Conservation (phyloP, 1,140 invertebrate genomes). For the Trissolcus basalis region DNA sequence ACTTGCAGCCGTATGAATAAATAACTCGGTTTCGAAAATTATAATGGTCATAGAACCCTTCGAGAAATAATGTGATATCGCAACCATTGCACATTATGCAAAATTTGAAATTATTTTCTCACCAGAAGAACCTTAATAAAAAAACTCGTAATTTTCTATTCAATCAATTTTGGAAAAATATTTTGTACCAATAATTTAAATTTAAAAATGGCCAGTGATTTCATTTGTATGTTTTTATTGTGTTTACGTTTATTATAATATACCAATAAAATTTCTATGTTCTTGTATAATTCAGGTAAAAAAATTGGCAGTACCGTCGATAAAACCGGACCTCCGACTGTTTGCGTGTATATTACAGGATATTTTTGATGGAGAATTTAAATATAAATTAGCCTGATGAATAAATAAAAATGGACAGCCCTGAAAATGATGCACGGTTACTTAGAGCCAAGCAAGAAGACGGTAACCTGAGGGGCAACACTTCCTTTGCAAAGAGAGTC, state of each 20-base stretch:
- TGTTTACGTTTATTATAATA: too few relatives aligned
- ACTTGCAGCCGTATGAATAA: slow-evolving; percentile 25
- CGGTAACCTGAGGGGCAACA: slow-evolving; percentile 44
- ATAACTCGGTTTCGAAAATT: slow-evolving; percentile 32
- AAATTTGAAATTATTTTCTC: slow-evolving; percentile 7
- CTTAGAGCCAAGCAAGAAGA: slow-evolving; percentile 33
- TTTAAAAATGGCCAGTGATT: too few relatives aligned
- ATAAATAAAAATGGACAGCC: slow-evolving; percentile 32
- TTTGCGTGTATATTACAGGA: not conserved
- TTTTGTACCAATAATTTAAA: too few relatives aligned
- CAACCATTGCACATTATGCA: slow-evolving; percentile 15
- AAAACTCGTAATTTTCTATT: too few relatives aligned
- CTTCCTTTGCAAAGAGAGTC: slow-evolving; percentile 31
- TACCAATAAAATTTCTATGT: too few relatives aligned
- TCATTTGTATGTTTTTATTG: too few relatives aligned
- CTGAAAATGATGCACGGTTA: slow-evolving; percentile 46
- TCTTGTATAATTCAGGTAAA: not conserved
- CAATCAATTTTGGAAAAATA: too few relatives aligned
- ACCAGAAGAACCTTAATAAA: too few relatives aligned
- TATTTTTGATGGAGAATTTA: slow-evolving; percentile 27
- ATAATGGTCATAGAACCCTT: too few relatives aligned
- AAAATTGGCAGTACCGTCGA: not conserved
- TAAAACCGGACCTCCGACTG: not conserved
- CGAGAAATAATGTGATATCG: slow-evolving; percentile 1
- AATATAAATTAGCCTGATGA: slow-evolving; percentile 31